Evolutionary conservation across 2,113 vertebrate species (phyloP), one percentile per base, ranked within the genome.

Genomic region (Pitta sordida): DNA sequence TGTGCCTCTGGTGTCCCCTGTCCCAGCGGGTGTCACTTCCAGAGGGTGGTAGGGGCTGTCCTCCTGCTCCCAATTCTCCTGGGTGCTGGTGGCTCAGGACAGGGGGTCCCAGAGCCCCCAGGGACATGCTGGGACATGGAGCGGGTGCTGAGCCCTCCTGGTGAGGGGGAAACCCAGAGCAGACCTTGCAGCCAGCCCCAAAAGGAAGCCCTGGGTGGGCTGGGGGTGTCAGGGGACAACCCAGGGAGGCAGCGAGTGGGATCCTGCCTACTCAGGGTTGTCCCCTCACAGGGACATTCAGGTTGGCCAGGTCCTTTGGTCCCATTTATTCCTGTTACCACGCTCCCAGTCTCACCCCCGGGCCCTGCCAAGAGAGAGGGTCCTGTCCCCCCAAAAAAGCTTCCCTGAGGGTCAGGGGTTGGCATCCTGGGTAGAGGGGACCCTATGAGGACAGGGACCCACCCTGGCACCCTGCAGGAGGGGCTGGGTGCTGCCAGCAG

Each of bases 51-150:
- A 46, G 36, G 58, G 51, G 17, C 17, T 69, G 44, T 46, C 44
- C 48, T 26, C 0, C 0, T 0, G 10, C 26, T 63, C n/a, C 23
- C 32, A 2, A 0, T 29, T 58, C 62, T 49, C 17, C 7, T 14
- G 34, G 41, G 37, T 41, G 55, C 26, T 65, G 29, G n/a, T 64
- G 77, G 27, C 51, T 65, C 27, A 27, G 55, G 26, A 68, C 16
- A 29, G 20, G 65, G 26, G 4, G 19, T 12, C 32, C 11, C 15
- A 13, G 34, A 44, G 18, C 11, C n/a, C 23, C 20, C 1, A 17
- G 51, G 36, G 23, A 83, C 76, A 41, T 7, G 4, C 0, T 4
- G 43, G 67, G 68, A 68, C 1, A 0, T 23, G 21, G 39, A 80
- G 22, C 0, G 13, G 65, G 64, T 12, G 30, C 77, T 0, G 2